Conservation (phyloP, 1,140 invertebrate genomes). For the Lordiphosa clarofinis region DNA sequence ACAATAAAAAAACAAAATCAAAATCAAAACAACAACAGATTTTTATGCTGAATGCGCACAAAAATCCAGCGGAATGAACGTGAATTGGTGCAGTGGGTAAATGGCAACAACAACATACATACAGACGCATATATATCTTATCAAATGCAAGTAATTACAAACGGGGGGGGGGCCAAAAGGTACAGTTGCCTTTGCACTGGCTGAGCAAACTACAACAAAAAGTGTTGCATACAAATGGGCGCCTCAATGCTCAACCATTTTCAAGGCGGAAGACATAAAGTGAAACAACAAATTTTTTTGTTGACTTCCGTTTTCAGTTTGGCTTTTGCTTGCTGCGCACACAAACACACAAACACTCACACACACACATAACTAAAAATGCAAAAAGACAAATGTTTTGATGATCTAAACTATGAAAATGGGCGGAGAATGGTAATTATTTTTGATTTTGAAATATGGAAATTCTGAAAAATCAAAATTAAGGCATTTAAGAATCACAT, state of each 20-base stretch:
- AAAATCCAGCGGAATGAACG: slow-evolving; percentile 26
- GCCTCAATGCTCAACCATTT: slow-evolving; percentile 1
- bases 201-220: slow-evolving; percentile 15
- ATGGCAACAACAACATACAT: slow-evolving; percentile 26
- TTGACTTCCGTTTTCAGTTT: slow-evolving; percentile 40
- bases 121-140: no score
- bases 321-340: slow-evolving; percentile 10
- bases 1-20: slow-evolving; percentile 42
- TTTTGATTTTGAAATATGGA: no score
- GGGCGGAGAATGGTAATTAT: no score
- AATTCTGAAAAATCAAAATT: no score
- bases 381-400: background rate
- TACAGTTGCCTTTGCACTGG: slow-evolving; percentile 31
- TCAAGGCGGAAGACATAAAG: slow-evolving; percentile 3
- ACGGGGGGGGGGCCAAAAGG: background rate
- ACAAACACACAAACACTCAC: no score
- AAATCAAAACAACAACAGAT: slow-evolving; percentile 21
- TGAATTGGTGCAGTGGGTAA: no score
- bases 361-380: slow-evolving; percentile 2
- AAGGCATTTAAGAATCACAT: no score
- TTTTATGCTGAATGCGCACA: slow-evolving; percentile 57
- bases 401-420: no score
- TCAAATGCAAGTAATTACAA: no score
- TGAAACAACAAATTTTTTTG: slow-evolving; percentile 32
- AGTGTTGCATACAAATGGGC: slow-evolving; percentile 33